Evolutionary conservation across 2,113 vertebrate genomes (phyloP).

Genomic region (Equus quagga): DNA sequence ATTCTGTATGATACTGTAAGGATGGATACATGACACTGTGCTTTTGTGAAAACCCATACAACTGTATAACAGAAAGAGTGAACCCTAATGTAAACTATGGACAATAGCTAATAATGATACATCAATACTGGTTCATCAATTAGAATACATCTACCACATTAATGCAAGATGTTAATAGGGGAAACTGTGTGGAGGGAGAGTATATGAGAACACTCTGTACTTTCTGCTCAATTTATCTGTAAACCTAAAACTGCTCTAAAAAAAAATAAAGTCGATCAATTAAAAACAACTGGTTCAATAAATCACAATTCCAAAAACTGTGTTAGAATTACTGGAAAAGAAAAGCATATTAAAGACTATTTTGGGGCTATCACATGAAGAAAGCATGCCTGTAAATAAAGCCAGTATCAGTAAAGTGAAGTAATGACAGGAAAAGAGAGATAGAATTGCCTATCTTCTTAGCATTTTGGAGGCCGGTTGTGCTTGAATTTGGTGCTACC

Average conservation of each 20-base stretch:
- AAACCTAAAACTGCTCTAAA: background rate
- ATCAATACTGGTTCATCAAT: background rate
- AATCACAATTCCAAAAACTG: background rate
- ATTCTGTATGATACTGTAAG: background rate
- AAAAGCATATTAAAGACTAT: background rate
- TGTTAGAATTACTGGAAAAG: background rate
- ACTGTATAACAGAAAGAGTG: background rate
- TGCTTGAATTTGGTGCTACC: background rate
- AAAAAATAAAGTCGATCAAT: background rate
- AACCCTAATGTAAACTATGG: background rate
- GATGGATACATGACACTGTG: accelerated
- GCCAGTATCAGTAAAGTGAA: background rate
- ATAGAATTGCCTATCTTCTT: background rate
- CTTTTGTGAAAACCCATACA: background rate
- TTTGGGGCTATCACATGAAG: background rate
- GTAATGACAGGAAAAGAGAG: background rate
- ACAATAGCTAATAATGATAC: background rate
- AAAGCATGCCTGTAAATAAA: background rate
- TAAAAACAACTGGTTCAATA: background rate
- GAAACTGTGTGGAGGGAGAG: background rate
- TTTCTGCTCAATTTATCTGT: constrained; percentile 1
- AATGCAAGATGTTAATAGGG: background rate
- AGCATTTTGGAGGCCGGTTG: background rate
- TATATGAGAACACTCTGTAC: background rate
- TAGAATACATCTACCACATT: background rate